Evolutionary conservation across 2,797 vertebrate species (phyloP), one percentile per base, ranked within the genome.

Genomic region (Sebastes vulpes): DNA sequence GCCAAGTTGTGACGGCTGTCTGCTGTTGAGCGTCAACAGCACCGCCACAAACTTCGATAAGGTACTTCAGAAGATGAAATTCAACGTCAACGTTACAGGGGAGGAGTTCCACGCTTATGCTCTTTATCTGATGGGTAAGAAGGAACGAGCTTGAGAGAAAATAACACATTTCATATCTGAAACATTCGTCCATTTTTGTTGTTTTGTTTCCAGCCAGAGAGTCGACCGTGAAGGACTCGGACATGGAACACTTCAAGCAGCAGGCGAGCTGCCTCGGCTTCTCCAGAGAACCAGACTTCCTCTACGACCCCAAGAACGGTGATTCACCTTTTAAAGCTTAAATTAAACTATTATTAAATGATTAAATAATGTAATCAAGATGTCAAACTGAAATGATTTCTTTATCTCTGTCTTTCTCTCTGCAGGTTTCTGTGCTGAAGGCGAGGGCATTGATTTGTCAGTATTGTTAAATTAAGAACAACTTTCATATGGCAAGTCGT

Each of bases 221-320:
- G 2, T 0, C 26, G 1, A 59, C 32, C 1, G 0, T 91, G 38
- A 57, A 57, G 8, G 84, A 86, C 23, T 54, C 77, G 0, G 81
- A 89, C 18, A 7, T 89, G 75, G 71, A 90, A 23, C 11, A 9
- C 0, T 90, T 90, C 50, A 87, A 77, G 77, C 14, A 77, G 63
- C 90, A 88, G 79, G 87, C 89, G 1, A 68, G 32, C 28, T 93
- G 92, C 61, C 16, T 89, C 1, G 86, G 83, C 3, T 91, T 89
- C 66, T 5, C 42, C 1, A 2, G 31, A 70, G 87, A 92, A 20
- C 84, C 52, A 2, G 8, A 77, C 50, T 91, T 66, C 52, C 3
- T 0, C 9, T 32, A 81, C n/a, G 20, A 91, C 61, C 18, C 63
- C 0, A 21, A 82, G 6, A 78, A 86, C 14, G 65, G 92, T 93